phyloP scores from a whole-genome alignment of 2,113 vertebrate species.

The Spea bombifrons region DNA sequence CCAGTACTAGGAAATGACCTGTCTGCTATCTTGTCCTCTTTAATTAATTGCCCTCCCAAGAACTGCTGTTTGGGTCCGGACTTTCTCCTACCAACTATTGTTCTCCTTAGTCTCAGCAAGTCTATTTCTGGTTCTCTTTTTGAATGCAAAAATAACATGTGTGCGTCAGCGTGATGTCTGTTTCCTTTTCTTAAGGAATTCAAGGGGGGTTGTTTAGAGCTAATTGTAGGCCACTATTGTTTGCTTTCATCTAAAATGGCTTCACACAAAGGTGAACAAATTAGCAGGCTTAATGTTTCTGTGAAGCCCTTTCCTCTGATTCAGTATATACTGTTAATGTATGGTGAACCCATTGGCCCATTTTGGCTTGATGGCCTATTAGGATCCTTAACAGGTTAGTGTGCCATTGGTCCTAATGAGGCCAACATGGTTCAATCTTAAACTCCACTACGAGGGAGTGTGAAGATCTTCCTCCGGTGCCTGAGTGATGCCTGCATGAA shows the following conservation, averaged over 20 bases:
- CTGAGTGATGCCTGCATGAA: no score
- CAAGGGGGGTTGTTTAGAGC: slow-evolving; percentile 81
- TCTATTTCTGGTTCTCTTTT: slow-evolving; percentile 75
- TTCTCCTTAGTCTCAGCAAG: slow-evolving; percentile 58
- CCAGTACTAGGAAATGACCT: slow-evolving; percentile 23
- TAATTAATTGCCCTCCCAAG: slow-evolving; percentile 29
- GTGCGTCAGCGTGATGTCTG: slow-evolving; percentile 79
- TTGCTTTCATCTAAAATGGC: slow-evolving; percentile 65
- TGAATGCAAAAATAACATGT: slow-evolving; percentile 61
- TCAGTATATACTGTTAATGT: no score
- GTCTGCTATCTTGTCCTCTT: slow-evolving; percentile 40
- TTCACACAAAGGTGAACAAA: slow-evolving; percentile 60
- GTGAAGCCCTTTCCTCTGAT: background rate
- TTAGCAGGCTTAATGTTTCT: background rate
- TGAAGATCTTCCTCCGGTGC: no score
- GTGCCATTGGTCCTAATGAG: no score
- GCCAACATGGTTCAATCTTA: no score
- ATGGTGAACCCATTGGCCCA: no score
- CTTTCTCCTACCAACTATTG: slow-evolving; percentile 55
- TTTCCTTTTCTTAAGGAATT: slow-evolving; percentile 85
- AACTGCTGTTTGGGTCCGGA: slow-evolving; percentile 6
- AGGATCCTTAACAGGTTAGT: no score
- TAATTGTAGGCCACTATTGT: slow-evolving; percentile 73
- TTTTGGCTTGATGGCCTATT: no score
- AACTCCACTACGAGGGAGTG: no score